Evolutionary conservation across 2,797 vertebrate genomes (phyloP).

Genomic region (Sandelia bainsii): DNA sequence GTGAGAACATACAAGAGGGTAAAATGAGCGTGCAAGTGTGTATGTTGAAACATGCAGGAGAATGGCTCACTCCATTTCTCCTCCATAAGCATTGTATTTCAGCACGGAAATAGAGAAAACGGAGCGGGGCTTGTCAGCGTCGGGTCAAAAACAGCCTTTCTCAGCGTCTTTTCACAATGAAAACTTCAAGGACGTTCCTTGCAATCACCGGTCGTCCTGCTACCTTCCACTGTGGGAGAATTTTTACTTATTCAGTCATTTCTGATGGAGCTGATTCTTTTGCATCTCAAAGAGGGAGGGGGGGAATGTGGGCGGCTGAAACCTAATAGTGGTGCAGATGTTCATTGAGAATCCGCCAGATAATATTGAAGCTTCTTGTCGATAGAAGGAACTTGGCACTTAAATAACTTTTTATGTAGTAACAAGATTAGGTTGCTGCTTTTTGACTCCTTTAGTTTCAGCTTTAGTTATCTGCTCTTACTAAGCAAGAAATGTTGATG

Average conservation of each 20-base stretch:
- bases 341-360: constrained; percentile 83
- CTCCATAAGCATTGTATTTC: constrained; percentile 47
- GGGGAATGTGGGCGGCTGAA: constrained; percentile 58
- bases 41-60: constrained; percentile 12
- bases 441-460: background rate
- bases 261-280: constrained; percentile 74
- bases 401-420: background rate
- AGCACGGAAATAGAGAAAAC: constrained; percentile 28
- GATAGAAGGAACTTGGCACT: constrained; percentile 37
- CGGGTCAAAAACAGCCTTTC: constrained; percentile 53
- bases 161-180: constrained; percentile 64
- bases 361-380: constrained; percentile 70
- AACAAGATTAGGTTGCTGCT: background rate
- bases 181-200: constrained; percentile 74
- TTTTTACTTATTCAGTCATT: constrained; percentile 80
- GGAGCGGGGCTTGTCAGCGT: constrained; percentile 56
- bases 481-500: too few species aligned
- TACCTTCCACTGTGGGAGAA: constrained; percentile 44
- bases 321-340: constrained; percentile 86
- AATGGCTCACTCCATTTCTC: constrained; percentile 40
- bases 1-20: constrained; percentile 45
- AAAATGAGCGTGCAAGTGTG: constrained; percentile 24
- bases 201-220: constrained; percentile 42
- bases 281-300: constrained; percentile 59
- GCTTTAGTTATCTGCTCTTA: too few species aligned